Conservation (phyloP, 2,888 invertebrate species). For the Caenorhabditis sp. region DNA sequence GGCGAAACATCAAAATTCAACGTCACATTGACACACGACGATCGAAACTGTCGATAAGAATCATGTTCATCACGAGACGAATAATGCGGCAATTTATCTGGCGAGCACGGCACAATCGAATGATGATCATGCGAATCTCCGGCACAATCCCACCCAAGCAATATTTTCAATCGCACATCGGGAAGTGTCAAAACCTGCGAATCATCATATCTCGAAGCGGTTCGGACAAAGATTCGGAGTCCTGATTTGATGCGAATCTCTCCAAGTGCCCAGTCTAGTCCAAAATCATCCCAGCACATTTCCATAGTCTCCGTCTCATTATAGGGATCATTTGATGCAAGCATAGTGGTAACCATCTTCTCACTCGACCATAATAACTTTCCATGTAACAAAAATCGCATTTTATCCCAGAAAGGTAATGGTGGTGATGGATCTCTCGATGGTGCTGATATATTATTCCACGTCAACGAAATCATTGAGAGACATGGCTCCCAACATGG, state of each 20-base stretch:
- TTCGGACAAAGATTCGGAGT: slow-evolving; percentile 90
- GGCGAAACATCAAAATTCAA: slow-evolving; percentile 80
- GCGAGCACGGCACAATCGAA: slow-evolving; percentile 91
- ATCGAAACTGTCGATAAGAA: slow-evolving; percentile 91
- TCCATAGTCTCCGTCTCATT: slow-evolving; percentile 99
- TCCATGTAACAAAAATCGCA: slow-evolving; percentile 87
- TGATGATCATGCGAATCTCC: slow-evolving; percentile 96
- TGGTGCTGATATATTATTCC: slow-evolving; percentile 73
- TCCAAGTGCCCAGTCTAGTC: slow-evolving; percentile 92
- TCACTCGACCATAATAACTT: slow-evolving; percentile 86
- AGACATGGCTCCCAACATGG: slow-evolving; percentile 99
- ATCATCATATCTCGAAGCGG: slow-evolving; percentile 98
- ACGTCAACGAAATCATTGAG: slow-evolving; percentile 74
- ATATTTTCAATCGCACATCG: slow-evolving; percentile 40
- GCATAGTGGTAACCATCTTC: slow-evolving; percentile 81
- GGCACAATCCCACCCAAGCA: slow-evolving; percentile 77
- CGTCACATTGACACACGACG: slow-evolving; percentile 83
- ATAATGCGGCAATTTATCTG: slow-evolving; percentile 88
- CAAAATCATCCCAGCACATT: slow-evolving; percentile 89
- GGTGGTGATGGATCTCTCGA: slow-evolving; percentile 92
- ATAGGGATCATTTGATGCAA: slow-evolving; percentile 95
- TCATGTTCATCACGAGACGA: slow-evolving; percentile 80
- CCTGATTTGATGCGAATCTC: slow-evolving; percentile 81
- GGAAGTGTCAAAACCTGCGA: slow-evolving; percentile 74
- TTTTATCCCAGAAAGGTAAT: slow-evolving; percentile 94